Percentiles rank a stretch among this genome's conserved stretches.
Conservation (phyloP, 2,797 vertebrate genomes). For the Dermochelys coriacea region DNA sequence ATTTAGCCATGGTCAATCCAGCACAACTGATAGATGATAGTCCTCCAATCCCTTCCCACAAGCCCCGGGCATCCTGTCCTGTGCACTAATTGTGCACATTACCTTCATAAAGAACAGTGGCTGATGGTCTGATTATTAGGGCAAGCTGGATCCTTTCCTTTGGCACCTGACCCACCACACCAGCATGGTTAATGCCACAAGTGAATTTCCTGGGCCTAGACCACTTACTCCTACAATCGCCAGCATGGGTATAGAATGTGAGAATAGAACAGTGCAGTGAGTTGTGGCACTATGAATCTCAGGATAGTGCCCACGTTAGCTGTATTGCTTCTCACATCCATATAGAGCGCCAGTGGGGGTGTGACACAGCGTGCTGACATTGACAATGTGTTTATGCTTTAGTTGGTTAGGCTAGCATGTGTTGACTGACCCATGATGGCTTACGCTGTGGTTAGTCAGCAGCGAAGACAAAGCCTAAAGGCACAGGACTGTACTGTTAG, state of each 20-base stretch:
- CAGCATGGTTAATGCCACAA: background rate
- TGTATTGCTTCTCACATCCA: background rate
- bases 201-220: background rate
- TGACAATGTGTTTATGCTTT: background rate
- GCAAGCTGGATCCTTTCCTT: background rate
- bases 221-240: background rate
- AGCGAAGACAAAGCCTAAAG: background rate
- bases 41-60: background rate
- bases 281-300: background rate
- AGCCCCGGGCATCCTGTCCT: background rate
- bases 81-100: background rate
- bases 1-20: background rate
- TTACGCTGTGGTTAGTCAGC: background rate
- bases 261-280: background rate
- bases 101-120: rapidly evolving
- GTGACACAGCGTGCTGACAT: too few species aligned
- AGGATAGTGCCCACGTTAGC: background rate
- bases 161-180: background rate
- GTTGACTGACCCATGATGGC: background rate
- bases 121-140: background rate
- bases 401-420: background rate
- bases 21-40: background rate
- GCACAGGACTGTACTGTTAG: background rate
- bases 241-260: background rate
- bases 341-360: background rate